These are phyloP conservation scores for Thamnophis sirtalis DNA, from an alignment of 2,113 vertebrate species.

Conservation along the genomic window DNA sequence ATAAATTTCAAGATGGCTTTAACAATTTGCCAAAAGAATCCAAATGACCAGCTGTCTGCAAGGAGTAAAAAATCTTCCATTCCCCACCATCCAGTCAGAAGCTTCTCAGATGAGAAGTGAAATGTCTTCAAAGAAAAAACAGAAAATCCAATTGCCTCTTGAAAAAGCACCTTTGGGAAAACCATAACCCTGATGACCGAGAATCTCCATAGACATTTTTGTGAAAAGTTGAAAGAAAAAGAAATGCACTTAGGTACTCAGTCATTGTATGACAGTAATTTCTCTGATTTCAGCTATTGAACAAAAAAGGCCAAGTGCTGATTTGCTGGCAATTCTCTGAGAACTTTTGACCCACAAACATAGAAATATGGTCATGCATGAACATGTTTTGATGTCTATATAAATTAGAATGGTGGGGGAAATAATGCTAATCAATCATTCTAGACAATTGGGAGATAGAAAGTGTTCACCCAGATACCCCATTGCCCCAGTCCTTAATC, in stretches of 20 bases:
- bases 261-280: background rate
- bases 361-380: background rate
- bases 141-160: no score
- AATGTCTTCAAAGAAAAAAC: no score
- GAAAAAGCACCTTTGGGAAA: no score
- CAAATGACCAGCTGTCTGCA: no score
- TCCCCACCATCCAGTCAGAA: no score
- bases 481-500: background rate
- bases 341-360: background rate
- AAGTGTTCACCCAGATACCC: background rate
- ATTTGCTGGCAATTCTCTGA: background rate
- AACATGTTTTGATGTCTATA: background rate
- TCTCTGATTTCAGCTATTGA: background rate
- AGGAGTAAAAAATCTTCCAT: no score
- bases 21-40: no score
- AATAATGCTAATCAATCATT: background rate
- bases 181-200: no score
- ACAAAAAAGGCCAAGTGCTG: background rate
- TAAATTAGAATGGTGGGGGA: background rate
- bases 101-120: no score
- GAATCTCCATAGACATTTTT: background rate
- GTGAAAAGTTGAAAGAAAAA: background rate
- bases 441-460: background rate
- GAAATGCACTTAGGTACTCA: background rate
- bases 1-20: no score